Percentiles rank a stretch among this genome's conserved stretches.
Conservation (phyloP, 2,797 vertebrate genomes). For the Catharus ustulatus region DNA sequence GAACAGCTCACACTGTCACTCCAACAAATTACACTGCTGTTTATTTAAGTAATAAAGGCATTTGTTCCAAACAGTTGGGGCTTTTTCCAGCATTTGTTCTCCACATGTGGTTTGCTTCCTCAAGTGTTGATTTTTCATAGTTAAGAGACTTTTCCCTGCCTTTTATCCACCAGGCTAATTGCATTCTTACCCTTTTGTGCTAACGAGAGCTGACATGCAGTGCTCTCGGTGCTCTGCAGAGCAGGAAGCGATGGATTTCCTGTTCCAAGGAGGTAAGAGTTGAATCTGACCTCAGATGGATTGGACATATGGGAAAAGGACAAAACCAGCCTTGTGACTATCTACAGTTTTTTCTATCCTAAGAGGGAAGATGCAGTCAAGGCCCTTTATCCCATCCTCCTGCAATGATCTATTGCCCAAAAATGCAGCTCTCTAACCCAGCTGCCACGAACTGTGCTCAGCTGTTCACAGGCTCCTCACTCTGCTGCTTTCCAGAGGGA, state of each 20-base stretch:
- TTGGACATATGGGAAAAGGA: background rate
- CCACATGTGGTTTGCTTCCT: slow-evolving; percentile 63
- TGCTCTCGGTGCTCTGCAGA: background rate
- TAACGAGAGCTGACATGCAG: slow-evolving; percentile 35
- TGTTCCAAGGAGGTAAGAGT: slow-evolving; percentile 46
- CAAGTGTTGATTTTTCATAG: slow-evolving; percentile 54
- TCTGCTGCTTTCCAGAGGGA: background rate
- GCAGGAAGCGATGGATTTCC: slow-evolving; percentile 41
- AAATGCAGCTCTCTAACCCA: background rate
- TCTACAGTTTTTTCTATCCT: background rate
- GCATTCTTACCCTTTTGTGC: slow-evolving; percentile 25
- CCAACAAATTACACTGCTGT: slow-evolving; percentile 8
- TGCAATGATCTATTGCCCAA: background rate
- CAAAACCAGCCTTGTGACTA: slow-evolving; percentile 1
- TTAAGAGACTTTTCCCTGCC: slow-evolving; percentile 41
- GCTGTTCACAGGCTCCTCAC: background rate
- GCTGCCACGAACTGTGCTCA: background rate
- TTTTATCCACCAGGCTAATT: slow-evolving; percentile 56
- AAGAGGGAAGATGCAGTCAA: background rate
- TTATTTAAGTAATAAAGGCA: slow-evolving; percentile 50
- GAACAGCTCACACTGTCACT: slow-evolving; percentile 4
- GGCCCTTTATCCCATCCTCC: background rate
- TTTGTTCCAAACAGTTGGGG: slow-evolving; percentile 34
- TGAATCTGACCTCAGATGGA: slow-evolving; percentile 24
- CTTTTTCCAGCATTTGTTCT: slow-evolving; percentile 54